These are phyloP conservation scores for Scrobipalpa costella DNA, from an alignment of 2,888 invertebrate species.

Conservation along the genomic window DNA sequence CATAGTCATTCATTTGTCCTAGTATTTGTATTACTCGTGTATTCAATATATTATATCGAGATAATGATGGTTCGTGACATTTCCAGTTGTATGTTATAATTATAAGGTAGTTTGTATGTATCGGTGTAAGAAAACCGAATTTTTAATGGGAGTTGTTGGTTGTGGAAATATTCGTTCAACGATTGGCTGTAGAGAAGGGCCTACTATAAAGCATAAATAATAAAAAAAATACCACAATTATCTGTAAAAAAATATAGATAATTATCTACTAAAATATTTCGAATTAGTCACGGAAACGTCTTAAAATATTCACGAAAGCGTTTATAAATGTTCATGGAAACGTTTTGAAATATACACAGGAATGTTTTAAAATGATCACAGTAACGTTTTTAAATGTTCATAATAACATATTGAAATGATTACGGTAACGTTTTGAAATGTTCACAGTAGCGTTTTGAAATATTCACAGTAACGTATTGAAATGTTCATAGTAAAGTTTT, in stretches of 20 bases:
- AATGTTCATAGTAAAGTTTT: too few relatives aligned
- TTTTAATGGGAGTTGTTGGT: slow-evolving; percentile 34
- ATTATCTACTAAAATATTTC: too few relatives aligned
- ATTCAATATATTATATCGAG: slow-evolving; percentile 63
- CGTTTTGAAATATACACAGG: too few relatives aligned
- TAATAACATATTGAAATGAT: background rate
- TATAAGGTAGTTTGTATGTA: slow-evolving; percentile 49
- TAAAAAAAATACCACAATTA: too few relatives aligned
- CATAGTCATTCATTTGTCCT: slow-evolving; percentile 62
- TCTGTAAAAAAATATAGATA: too few relatives aligned
- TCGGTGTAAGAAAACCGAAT: slow-evolving; percentile 34
- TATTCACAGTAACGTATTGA: background rate
- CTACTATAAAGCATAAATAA: too few relatives aligned
- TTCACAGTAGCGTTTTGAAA: background rate
- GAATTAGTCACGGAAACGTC: too few relatives aligned
- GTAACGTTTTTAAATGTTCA: too few relatives aligned
- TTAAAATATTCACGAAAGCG: too few relatives aligned
- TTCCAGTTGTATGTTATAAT: slow-evolving; percentile 69
- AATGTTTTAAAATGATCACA: too few relatives aligned
- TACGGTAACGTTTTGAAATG: background rate
- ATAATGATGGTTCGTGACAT: slow-evolving; percentile 75
- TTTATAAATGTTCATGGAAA: too few relatives aligned
- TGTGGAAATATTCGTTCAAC: slow-evolving; percentile 24
- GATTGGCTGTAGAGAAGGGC: background rate
- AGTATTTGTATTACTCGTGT: slow-evolving; percentile 51